phyloP scores from a whole-genome alignment of 1,140 invertebrate genomes.

The Lutraria rhynchaena region DNA sequence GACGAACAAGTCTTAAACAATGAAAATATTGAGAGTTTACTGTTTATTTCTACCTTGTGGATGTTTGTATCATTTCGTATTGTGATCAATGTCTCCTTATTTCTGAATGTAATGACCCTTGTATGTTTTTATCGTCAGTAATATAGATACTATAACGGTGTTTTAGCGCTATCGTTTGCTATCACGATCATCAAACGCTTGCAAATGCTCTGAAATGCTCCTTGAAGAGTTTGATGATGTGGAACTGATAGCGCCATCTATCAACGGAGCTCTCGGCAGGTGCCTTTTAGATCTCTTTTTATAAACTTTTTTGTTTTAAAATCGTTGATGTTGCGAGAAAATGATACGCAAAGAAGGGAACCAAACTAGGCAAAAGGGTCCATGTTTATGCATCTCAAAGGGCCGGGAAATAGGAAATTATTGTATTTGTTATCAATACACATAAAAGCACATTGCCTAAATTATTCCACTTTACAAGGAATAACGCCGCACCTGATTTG shows the following conservation, averaged over 20 bases:
- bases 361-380: no score
- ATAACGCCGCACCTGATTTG: conserved; percentile 14
- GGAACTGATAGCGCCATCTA: conserved; percentile 55
- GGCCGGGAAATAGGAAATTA: no score
- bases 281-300: background rate
- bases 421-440: no score
- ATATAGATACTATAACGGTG: conserved; percentile 48
- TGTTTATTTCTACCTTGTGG: no score
- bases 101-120: conserved; percentile 30
- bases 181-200: conserved; percentile 53
- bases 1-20: no score
- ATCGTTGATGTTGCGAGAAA: no score
- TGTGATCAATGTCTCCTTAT: conserved; percentile 20
- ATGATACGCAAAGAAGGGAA: no score
- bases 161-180: conserved; percentile 50
- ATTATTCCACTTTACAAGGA: conserved; percentile 1
- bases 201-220: conserved; percentile 55
- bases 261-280: conserved; percentile 36
- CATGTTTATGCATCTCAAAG: no score
- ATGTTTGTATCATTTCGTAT: background rate
- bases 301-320: no score
- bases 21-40: no score
- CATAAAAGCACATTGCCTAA: no score
- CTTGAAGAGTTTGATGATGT: conserved; percentile 54
- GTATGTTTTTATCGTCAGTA: conserved; percentile 40